Percentiles rank a stretch among this genome's conserved stretches.
phyloP scores from a whole-genome alignment of 2,888 invertebrate species.

The Diabrotica balteata region DNA sequence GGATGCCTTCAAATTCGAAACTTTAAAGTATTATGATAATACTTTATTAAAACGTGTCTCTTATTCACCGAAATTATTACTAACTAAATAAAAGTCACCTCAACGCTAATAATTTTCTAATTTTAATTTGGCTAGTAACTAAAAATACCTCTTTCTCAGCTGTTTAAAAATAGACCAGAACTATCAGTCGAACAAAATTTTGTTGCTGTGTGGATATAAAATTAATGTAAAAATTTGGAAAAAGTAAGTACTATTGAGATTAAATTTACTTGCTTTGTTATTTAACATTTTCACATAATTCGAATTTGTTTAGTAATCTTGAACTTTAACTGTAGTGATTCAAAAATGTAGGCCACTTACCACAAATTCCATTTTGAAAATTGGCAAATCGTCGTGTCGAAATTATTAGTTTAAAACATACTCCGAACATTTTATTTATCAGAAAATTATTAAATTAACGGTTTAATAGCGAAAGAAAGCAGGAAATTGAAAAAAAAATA shows the following conservation, averaged over 20 bases:
- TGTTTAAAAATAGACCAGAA: conserved; percentile 54
- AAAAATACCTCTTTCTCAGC: conserved; percentile 51
- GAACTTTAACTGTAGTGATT: background rate
- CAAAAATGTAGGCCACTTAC: background rate
- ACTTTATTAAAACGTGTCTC: too few species aligned
- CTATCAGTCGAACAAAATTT: conserved; percentile 52
- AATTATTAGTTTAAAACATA: too few species aligned
- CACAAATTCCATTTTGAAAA: conserved; percentile 1
- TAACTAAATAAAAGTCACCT: background rate
- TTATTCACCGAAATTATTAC: background rate
- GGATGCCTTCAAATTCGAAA: too few species aligned
- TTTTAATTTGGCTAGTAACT: conserved; percentile 53
- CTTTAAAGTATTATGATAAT: too few species aligned
- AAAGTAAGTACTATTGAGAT: conserved; percentile 37
- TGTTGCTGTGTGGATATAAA: conserved; percentile 53
- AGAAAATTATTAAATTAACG: too few species aligned
- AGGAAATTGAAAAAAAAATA: background rate
- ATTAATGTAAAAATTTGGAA: conserved; percentile 43
- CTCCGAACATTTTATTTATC: too few species aligned
- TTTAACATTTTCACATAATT: background rate
- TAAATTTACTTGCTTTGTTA: too few species aligned
- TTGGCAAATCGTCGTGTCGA: background rate
- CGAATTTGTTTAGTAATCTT: conserved; percentile 3
- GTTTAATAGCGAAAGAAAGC: background rate
- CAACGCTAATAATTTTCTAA: conserved; percentile 44